Percentiles rank a stretch among this genome's conserved stretches.
These are phyloP conservation scores for Branchipolynoe longqiensis DNA, from an alignment of 2,888 invertebrate species.

Conservation along the genomic window DNA sequence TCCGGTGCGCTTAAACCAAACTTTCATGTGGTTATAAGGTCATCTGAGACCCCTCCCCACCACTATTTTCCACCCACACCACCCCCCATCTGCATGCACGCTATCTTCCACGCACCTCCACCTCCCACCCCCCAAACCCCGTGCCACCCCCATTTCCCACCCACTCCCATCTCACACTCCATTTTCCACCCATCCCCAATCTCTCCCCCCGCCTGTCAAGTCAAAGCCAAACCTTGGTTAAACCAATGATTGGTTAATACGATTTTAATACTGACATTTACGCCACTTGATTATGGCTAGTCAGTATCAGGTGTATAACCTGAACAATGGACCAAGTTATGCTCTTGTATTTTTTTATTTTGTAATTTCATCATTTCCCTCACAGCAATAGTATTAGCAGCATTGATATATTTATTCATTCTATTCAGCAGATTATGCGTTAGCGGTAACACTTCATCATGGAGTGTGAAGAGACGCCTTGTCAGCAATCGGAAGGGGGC, in stretches of 20 bases:
- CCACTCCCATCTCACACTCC: not conserved
- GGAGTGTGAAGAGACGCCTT: not conserved
- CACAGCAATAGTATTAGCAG: not conserved
- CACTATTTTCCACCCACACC: no score
- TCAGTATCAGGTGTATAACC: no score
- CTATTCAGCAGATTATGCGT: slow-evolving; percentile 21
- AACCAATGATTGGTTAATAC: not conserved
- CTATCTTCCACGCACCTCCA: no score
- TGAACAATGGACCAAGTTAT: not conserved
- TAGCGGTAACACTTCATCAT: not conserved
- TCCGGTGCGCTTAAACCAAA: no score
- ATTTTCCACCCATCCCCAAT: no score
- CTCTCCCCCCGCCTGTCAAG: no score
- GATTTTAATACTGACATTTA: not conserved
- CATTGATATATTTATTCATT: not conserved
- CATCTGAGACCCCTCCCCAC: no score
- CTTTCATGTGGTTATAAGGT: no score
- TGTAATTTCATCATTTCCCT: not conserved
- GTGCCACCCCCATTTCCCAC: no score
- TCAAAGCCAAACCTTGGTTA: no score
- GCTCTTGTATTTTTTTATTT: not conserved
- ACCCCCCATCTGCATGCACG: no score
- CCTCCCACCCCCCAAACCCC: no score
- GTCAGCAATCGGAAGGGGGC: not conserved
- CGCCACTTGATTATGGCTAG: not conserved